phyloP scores from a whole-genome alignment of 1,140 invertebrate genomes.

The Notospermus geniculatus region DNA sequence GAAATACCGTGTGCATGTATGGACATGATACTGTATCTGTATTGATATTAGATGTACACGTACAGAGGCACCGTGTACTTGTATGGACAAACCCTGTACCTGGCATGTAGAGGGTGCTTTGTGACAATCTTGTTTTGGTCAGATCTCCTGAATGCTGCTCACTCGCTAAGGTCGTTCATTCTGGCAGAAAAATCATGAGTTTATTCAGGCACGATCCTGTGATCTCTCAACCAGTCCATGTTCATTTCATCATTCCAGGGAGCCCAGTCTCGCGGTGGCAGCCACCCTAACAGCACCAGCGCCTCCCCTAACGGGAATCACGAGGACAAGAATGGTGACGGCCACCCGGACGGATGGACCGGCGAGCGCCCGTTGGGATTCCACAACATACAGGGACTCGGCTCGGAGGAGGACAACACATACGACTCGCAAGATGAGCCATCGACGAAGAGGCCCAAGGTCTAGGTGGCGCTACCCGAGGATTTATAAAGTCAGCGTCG shows the following conservation, averaged over 20 bases:
- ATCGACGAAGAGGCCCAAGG: conserved; percentile 1
- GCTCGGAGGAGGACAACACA: conserved; percentile 1
- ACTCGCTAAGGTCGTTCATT: too few species aligned
- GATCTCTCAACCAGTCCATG: not conserved
- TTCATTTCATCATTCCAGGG: not conserved
- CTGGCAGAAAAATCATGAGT: too few species aligned
- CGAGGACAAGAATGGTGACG: not conserved
- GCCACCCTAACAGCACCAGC: conserved; percentile 6
- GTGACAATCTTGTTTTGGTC: too few species aligned
- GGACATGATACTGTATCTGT: too few species aligned
- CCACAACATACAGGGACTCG: conserved; percentile 3
- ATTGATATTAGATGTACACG: too few species aligned
- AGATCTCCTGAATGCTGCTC: too few species aligned
- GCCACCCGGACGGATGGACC: not conserved
- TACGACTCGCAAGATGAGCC: conserved; percentile 9
- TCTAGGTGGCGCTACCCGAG: not conserved
- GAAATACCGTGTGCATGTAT: too few species aligned
- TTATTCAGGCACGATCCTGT: too few species aligned
- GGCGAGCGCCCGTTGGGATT: conserved; percentile 1
- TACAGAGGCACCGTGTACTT: too few species aligned
- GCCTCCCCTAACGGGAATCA: not conserved
- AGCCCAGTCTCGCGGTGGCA: conserved; percentile 3
- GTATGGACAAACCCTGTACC: too few species aligned
- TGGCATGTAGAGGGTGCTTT: too few species aligned
- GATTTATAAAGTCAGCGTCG: too few species aligned